Evolutionary conservation across 2,797 vertebrate species (phyloP).

Genomic region (Eidolon dupreanum): DNA sequence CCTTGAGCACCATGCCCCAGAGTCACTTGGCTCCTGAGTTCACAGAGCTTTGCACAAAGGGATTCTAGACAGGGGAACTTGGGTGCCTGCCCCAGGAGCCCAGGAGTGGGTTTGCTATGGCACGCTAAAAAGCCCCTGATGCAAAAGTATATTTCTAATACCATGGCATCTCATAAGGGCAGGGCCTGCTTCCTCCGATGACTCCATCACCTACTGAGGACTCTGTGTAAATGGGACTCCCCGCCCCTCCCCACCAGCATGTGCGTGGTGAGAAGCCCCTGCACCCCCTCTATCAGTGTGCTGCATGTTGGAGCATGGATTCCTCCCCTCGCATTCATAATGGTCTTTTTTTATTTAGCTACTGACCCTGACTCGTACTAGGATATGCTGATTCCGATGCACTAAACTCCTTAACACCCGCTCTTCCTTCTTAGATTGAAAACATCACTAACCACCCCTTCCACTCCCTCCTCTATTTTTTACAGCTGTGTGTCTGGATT

Average conservation of each 20-base stretch:
- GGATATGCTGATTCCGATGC: conserved; percentile 81
- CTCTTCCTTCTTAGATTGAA: conserved; percentile 84
- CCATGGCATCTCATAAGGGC: no score
- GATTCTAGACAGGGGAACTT: fast-evolving
- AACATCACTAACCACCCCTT: conserved; percentile 82
- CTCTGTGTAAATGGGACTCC: conserved; percentile 72
- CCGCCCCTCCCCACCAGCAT: conserved; percentile 49
- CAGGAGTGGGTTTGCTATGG: not conserved
- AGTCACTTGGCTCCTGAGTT: not conserved
- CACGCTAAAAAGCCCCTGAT: not conserved
- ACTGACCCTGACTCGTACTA: conserved; percentile 82
- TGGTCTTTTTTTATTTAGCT: conserved; percentile 85
- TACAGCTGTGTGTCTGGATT: conserved; percentile 85
- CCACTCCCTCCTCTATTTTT: conserved; percentile 77
- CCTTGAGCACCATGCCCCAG: no score
- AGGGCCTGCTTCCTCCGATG: not conserved
- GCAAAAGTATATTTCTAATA: not conserved
- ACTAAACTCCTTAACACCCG: conserved; percentile 85
- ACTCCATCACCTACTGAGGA: not conserved
- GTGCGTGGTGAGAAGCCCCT: conserved; percentile 26
- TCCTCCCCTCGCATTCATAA: conserved; percentile 62
- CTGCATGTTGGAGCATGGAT: conserved; percentile 86
- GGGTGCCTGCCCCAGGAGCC: no score
- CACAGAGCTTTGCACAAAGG: not conserved
- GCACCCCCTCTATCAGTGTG: conserved; percentile 33